phyloP scores from a whole-genome alignment of 2,113 vertebrate species.

The Chaenocephalus aceratus region DNA sequence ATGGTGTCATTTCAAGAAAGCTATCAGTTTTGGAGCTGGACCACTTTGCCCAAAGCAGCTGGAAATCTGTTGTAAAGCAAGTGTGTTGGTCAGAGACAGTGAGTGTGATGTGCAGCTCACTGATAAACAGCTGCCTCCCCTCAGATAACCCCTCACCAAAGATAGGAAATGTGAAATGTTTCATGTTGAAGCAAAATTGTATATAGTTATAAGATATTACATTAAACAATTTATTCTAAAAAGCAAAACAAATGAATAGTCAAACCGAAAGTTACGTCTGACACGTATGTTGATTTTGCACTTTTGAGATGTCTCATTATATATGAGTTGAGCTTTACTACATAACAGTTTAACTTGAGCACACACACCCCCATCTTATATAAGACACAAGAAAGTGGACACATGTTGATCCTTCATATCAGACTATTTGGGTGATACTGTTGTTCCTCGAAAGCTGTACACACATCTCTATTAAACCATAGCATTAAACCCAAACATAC shows the following conservation, averaged over 20 bases:
- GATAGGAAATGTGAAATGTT: conserved; percentile 29
- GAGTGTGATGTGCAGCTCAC: conserved; percentile 46
- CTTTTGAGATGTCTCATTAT: too few species aligned
- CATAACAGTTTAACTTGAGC: not conserved
- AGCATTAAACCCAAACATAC: not conserved
- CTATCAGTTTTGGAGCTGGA: conserved; percentile 3
- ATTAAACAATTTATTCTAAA: not conserved
- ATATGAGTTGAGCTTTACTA: not conserved
- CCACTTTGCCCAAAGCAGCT: conserved; percentile 38
- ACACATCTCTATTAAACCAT: not conserved
- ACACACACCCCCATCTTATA: not conserved
- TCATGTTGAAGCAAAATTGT: not conserved
- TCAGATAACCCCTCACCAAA: conserved; percentile 48
- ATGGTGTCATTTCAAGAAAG: conserved; percentile 7
- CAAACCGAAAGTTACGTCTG: not conserved
- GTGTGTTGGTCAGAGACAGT: conserved; percentile 17
- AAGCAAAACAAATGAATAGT: too few species aligned
- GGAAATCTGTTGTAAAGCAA: conserved; percentile 23
- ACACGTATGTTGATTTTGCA: not conserved
- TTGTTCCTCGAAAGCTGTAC: not conserved
- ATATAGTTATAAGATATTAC: not conserved
- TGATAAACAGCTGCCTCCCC: conserved; percentile 67
- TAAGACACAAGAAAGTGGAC: not conserved
- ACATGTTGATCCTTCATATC: not conserved
- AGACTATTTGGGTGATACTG: not conserved